These are phyloP conservation scores for Brachypteracias leptosomus DNA, from an alignment of 2,113 vertebrate genomes.

Conservation along the genomic window DNA sequence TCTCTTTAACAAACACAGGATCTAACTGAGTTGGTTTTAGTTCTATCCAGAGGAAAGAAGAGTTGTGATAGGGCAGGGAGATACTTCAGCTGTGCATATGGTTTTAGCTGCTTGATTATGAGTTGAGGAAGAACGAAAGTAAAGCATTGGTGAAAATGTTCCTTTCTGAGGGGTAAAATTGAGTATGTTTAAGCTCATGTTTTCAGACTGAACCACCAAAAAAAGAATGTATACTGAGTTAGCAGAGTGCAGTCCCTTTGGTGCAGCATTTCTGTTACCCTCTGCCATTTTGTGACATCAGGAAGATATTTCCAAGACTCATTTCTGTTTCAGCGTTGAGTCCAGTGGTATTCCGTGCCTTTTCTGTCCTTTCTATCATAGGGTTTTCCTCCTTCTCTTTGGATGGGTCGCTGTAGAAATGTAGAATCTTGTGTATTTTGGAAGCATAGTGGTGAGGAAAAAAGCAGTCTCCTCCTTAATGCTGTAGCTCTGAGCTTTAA, in stretches of 20 bases:
- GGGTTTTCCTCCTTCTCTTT: neutral
- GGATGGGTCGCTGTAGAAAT: neutral
- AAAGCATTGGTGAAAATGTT: neutral
- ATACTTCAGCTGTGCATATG: neutral
- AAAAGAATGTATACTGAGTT: neutral
- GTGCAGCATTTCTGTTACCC: neutral
- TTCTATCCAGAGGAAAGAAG: neutral
- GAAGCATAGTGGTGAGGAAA: rapidly evolving
- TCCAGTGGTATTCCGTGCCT: neutral
- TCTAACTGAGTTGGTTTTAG: neutral
- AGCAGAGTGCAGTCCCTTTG: neutral
- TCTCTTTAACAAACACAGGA: neutral
- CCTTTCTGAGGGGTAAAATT: neutral
- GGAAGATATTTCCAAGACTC: neutral
- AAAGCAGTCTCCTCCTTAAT: neutral
- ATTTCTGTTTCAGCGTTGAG: neutral
- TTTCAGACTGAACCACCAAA: neutral
- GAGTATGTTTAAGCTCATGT: neutral
- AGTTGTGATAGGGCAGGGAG: neutral
- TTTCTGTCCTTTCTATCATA: neutral
- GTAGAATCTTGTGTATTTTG: neutral
- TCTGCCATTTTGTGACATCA: neutral
- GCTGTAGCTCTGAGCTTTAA: neutral
- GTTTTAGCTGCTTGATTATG: neutral
- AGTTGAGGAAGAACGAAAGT: neutral